Evolutionary conservation across 2,888 invertebrate genomes (phyloP), one percentile per base, ranked within the genome.

Genomic region (Ditula angustiorana): DNA sequence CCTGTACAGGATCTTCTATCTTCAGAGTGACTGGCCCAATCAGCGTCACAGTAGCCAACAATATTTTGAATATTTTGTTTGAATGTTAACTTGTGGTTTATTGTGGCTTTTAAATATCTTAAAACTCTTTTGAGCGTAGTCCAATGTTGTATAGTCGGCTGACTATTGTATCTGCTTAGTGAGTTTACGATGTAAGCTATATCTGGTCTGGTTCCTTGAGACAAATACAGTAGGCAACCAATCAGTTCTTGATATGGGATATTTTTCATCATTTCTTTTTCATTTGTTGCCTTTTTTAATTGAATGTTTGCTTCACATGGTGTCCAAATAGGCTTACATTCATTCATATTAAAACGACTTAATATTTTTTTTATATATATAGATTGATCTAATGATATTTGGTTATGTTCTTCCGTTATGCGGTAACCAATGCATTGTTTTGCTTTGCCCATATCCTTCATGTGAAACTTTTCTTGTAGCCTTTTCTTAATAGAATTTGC

Each of bases 281-380:
- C 55, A 33, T 23, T 49, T 30, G 35, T 59, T 24, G 59, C 57
- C 21, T 57, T 61, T 2, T 61, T 33, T 13, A 33, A 23, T 13
- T 19, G n/a, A 1, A 33, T 13, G 11, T 37, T 55, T 11, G 35
- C n/a, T 24, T 55, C 55, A 13, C 33, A 23, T 5, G 73, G 74
- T 13, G 69, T 67, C 28, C 30, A 8, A 0, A 69, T 67, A 33
- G 71, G 63, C n/a, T 72, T 73, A 58, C 71, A 72, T 7, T 73
- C 66, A 7, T 37, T 8, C 71, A 72, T 72, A 4, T 53, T 24
- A 53, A 69, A 72, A 13, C 52, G 35, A 0, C 11, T 7, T 24
- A 73, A 33, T 21, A 67, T 60, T 41, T 65, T 55, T 53, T 69
- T 24, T 19, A 71, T 70, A 52, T 73, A 73, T 1, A 23, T 19